Base-by-base conservation (phyloP, 2,888 invertebrate genomes). In the Patella pellucida region DNA sequence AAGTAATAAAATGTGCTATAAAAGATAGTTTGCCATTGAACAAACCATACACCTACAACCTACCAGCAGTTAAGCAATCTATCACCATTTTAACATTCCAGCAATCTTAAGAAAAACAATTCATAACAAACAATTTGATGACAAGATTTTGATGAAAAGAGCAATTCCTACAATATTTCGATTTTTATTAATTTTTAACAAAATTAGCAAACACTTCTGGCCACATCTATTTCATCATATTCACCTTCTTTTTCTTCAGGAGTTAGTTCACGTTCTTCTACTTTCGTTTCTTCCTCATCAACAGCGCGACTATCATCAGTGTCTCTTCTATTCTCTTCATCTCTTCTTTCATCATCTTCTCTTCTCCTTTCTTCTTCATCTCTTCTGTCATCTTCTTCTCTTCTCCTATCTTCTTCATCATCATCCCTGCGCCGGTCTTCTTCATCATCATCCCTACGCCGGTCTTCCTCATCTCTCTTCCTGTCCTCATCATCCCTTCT, bases 221-320 rank as follows among this genome's bases (percentile, higher is more conserved):
- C 19, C 9, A 67, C 54, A n/a, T 62, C 51, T 16, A 2, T 16
- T 11, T 52, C 19, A 69, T 19, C 14, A 31, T 9, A 76, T 56
- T 50, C 68, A 81, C 81, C 81, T 79, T 82, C 74, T 23, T 76
- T 56, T 67, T 82, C 77, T 52, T 78, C 76, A 52, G 82, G 78
- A 72, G 81, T 76, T 41, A 81, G 68, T 71, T 72, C 54, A 19
- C n/a, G 70, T 75, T 80, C 79, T 69, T 79, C 76, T 56, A 78
- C 79, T 56, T 76, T 74, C n/a, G 56, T n/a, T 27, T 72, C 68
- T 31, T 69, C 77, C 51, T 74, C 74, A 12, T 70, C 67, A 27
- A 52, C 69, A 23, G 31, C 68, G 15, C 27, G 1, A n/a, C 31
- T 1, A 68, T 68, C 68, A 27, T 12, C 23, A 68, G 5, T 27